Evolutionary conservation across 37 sponge, comb jelly and placozoan genomes (phyloP).

Genomic region (Halisarca cf. caerulea): DNA sequence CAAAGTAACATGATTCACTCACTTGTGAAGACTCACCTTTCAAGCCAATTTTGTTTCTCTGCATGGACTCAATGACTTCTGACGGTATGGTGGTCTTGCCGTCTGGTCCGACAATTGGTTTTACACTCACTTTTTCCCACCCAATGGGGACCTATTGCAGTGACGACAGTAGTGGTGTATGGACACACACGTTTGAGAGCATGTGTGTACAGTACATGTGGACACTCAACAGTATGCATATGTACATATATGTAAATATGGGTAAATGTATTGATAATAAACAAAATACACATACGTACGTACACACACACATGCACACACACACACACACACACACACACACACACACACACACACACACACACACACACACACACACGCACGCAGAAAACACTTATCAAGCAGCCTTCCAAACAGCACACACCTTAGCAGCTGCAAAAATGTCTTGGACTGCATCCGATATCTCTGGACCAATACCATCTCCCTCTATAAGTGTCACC

Average conservation of each 20-base stretch:
- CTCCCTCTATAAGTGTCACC: slow-evolving; percentile 94
- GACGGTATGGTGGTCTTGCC: slow-evolving; percentile 86
- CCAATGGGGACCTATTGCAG: slow-evolving; percentile 83
- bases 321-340: slow-evolving; percentile 15
- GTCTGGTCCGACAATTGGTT: slow-evolving; percentile 68
- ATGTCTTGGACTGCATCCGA: slow-evolving; percentile 89
- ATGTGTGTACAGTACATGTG: no score
- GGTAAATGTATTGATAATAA: no score
- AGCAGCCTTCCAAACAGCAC: not conserved
- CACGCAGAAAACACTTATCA: not conserved
- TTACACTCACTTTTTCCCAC: slow-evolving; percentile 92
- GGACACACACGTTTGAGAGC: no score
- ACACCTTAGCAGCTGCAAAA: slow-evolving; percentile 87
- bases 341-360: not conserved
- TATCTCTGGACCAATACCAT: slow-evolving; percentile 99
- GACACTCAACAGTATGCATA: no score
- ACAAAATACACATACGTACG: no score
- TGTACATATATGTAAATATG: no score
- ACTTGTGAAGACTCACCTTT: slow-evolving; percentile 93
- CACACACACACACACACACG: not conserved
- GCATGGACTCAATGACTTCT: slow-evolving; percentile 87
- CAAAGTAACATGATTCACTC: no score
- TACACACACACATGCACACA: not conserved
- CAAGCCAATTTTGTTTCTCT: slow-evolving; percentile 93
- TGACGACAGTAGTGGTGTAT: no score